These are phyloP conservation scores for Bombycilla garrulus DNA, from an alignment of 2,113 vertebrate genomes.

Conservation along the genomic window DNA sequence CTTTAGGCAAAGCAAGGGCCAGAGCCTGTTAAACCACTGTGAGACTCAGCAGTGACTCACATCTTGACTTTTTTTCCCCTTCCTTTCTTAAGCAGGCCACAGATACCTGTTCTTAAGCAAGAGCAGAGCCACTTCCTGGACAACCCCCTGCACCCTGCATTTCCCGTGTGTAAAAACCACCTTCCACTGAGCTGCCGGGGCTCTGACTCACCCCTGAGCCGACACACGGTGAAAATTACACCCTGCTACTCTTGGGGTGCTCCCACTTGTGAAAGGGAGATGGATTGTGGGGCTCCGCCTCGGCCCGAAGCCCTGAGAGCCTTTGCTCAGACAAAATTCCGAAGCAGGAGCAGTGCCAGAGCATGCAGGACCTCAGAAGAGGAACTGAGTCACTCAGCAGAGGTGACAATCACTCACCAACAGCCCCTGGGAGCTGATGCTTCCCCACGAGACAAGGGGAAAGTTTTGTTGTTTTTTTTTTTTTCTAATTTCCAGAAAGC, in stretches of 20 bases:
- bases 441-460: neutral
- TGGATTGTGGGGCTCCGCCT: neutral
- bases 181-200: neutral
- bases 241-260: neutral
- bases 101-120: conserved; percentile 51
- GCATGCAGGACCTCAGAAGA: neutral
- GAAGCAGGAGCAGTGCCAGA: fast-evolving
- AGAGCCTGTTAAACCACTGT: neutral
- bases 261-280: neutral
- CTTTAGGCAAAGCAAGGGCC: neutral
- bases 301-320: neutral
- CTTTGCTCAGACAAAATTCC: fast-evolving
- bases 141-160: neutral
- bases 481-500: neutral
- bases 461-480: neutral
- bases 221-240: neutral
- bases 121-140: neutral
- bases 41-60: conserved; percentile 38
- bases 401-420: neutral
- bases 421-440: neutral
- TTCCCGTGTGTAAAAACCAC: neutral
- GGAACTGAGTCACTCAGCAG: neutral
- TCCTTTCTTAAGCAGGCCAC: neutral
- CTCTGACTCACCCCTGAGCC: conserved; percentile 3
- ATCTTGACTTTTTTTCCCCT: neutral